phyloP scores from a whole-genome alignment of 2,888 invertebrate species.

The Dolomedes plantarius region DNA sequence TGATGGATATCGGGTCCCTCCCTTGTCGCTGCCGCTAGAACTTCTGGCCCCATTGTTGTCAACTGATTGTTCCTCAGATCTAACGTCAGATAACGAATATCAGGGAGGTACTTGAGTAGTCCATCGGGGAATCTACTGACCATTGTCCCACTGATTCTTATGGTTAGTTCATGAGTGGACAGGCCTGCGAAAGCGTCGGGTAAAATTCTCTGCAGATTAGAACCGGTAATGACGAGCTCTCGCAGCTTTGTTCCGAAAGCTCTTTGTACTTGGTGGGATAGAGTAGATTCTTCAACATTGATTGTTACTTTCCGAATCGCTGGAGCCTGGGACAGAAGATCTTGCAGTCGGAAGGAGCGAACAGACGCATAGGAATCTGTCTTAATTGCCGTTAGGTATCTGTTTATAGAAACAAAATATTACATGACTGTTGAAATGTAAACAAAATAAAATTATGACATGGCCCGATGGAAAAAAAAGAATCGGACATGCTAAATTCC shows the following conservation, averaged over 20 bases:
- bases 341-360: constrained; percentile 73
- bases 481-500: too few species aligned
- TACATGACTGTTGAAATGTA: too few species aligned
- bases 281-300: constrained; percentile 84
- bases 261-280: constrained; percentile 86
- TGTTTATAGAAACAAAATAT: constrained; percentile 27
- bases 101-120: constrained; percentile 76
- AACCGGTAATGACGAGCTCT: constrained; percentile 87
- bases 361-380: constrained; percentile 73
- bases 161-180: constrained; percentile 84
- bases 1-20: constrained; percentile 41
- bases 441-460: too few species aligned
- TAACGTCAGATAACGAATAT: constrained; percentile 86
- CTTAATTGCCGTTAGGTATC: constrained; percentile 72
- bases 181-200: constrained; percentile 82
- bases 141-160: constrained; percentile 79
- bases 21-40: constrained; percentile 85
- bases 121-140: constrained; percentile 73
- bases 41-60: constrained; percentile 86
- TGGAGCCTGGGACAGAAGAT: constrained; percentile 72
- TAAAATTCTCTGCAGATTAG: constrained; percentile 84
- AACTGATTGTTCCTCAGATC: constrained; percentile 90
- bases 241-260: constrained; percentile 87
- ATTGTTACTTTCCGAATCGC: constrained; percentile 77
- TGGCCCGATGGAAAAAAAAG: too few species aligned